Base-by-base conservation (phyloP, 2,888 invertebrate species). In the Hirudinaria manillensis region DNA sequence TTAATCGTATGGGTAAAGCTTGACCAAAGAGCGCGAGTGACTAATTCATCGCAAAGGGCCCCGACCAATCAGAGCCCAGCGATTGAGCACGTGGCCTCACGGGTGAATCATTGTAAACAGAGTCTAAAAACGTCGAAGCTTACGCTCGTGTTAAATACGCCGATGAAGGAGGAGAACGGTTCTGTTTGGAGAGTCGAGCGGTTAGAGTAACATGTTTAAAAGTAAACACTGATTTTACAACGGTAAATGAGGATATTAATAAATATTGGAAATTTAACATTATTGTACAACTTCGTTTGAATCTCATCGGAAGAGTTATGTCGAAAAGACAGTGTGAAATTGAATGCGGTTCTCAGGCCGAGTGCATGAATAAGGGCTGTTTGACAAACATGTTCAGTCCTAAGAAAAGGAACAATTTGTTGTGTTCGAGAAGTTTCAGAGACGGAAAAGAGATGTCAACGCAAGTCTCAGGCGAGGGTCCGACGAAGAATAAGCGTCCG, bases 291-390 rank as follows among this genome's bases (percentile, higher is more conserved):
- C 3, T 19, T 67, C 24, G 61, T 61, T 45, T 45, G 45, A 45
- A 45, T 45, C 45, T 45, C 45, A 45, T 45, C 45, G 45, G n/a
- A n/a, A 45, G 45, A 45, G n/a, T 61, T 16, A 61, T 61, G 61
- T 61, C 61, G 61, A 61, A 61, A 29, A 61, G 61, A 61, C 61
- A 61, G 61, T 61, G 24, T 24, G 61, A 61, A 61, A 61, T 61
- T 13, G 29, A 61, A 61, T 61, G 61, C 10, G 19, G 13, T 19
- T 27, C 29, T 61, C 29, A 27, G 29, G 29, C 61, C 29, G 24
- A 27, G n/a, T 27, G 24, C 24, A 61, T n/a, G 24, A 29, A n/a
- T 61, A 27, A 24, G 29, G 29, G 61, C 24, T 27, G 29, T 61
- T 61, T 29, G 24, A 61, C 61, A 61, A 61, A 10, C 24, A 61